Base-by-base conservation (phyloP, 2,113 vertebrate genomes). In the Etia nguti region DNA sequence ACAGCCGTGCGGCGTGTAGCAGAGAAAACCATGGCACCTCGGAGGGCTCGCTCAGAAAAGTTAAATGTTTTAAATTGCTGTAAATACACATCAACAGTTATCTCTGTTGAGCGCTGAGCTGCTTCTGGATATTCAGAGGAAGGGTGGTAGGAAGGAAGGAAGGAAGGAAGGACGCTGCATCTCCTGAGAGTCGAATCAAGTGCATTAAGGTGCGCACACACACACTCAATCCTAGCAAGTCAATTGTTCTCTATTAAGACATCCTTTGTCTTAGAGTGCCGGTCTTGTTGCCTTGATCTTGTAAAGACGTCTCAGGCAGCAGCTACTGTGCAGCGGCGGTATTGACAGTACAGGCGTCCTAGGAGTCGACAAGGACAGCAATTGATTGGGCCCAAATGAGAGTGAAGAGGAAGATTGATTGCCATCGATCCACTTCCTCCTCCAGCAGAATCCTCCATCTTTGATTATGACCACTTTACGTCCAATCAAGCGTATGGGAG, bases 381-480 rank as follows among this genome's bases (percentile, higher is more conserved):
- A 95, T 95, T 87, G 95, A 95, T 95, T 80, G 90, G 81, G 73
- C 80, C 85, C 94, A 95, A 95, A 95, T 93, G 94, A 94, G 93
- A 95, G 92, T 84, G 93, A 94, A 94, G 92, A 91, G 86, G 79
- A 81, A 88, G 87, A 95, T 95, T 94, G 92, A 95, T 93, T 70
- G 83, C 89, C 87, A 95, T 95, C n/a, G 93, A 94, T 95, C 89
- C 84, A 54, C 88, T 88, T 50, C 85, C 79, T 90, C 90, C 86
- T 89, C 88, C 70, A 52, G 91, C 90, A 46, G 85, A 77, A 89
- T 93, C 90, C 92, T 93, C 88, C 80, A 85, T 94, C 92, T 92
- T 95, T 95, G 93, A 95, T 95, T 94, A 95, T 92, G 92, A 93
- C 88, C 94, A 95, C 91, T 95, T 95, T 92, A 92, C 56, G 55